These are phyloP conservation scores for Lasioglossum baleicum DNA, from an alignment of 1,140 invertebrate genomes.

Conservation along the genomic window DNA sequence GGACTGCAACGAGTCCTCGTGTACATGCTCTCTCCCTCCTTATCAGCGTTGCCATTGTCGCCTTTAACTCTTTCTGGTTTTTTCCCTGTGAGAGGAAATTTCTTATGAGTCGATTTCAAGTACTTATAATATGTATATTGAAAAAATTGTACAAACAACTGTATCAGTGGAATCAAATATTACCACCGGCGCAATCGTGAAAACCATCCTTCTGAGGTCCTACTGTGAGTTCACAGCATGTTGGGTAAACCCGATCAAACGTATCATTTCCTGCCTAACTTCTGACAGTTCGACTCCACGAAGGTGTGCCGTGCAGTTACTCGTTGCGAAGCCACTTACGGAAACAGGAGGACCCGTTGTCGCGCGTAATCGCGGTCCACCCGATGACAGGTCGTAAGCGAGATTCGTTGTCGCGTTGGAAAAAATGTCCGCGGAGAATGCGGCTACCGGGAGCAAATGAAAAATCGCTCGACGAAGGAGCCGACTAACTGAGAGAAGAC, in stretches of 20 bases:
- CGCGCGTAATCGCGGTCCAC: slow-evolving; percentile 24
- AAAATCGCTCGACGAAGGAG: slow-evolving; percentile 65
- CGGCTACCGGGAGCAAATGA: slow-evolving; percentile 69
- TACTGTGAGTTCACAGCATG: too few species aligned
- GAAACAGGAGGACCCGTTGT: slow-evolving; percentile 15
- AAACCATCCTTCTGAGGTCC: too few species aligned
- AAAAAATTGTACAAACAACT: too few species aligned
- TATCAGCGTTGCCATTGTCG: slow-evolving; percentile 24
- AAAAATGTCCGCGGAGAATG: slow-evolving; percentile 54
- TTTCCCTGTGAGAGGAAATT: not conserved
- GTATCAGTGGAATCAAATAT: too few species aligned
- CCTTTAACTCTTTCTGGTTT: not conserved
- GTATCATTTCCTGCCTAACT: too few species aligned
- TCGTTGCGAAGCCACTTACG: slow-evolving; percentile 20
- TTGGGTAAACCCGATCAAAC: too few species aligned
- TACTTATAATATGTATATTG: too few species aligned
- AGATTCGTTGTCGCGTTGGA: slow-evolving; percentile 32
- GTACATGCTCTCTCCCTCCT: slow-evolving; percentile 26
- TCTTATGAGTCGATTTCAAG: too few species aligned
- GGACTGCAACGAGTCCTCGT: not conserved
- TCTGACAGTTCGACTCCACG: not conserved
- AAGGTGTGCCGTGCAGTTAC: slow-evolving; percentile 6
- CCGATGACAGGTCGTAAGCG: slow-evolving; percentile 33
- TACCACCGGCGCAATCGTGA: too few species aligned
- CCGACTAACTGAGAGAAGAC: slow-evolving; percentile 5